Evolutionary conservation across 2,113 vertebrate genomes (phyloP).

Genomic region (Egretta garzetta): DNA sequence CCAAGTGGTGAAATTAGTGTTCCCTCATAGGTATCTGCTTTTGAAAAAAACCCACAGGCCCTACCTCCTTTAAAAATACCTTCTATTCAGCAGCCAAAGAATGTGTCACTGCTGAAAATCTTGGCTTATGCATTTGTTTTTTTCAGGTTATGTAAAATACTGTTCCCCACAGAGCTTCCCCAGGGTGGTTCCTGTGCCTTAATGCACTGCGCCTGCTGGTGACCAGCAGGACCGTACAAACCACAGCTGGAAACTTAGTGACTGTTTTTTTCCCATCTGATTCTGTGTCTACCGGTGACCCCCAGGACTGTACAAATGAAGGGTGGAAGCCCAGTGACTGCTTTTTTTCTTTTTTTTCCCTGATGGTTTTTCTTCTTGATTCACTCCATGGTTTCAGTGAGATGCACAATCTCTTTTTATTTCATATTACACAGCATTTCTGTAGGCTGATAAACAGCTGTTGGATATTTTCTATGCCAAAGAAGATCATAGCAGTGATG

Average conservation of each 20-base stretch:
- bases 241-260: not conserved
- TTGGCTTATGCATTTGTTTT: not conserved
- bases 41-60: not conserved
- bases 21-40: not conserved
- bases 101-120: conserved; percentile 21
- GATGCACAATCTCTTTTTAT: conserved; percentile 3
- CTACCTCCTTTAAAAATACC: not conserved
- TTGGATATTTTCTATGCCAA: conserved; percentile 50
- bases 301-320: not conserved
- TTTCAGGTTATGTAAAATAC: conserved; percentile 22
- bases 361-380: not conserved
- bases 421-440: conserved; percentile 55
- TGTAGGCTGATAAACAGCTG: conserved; percentile 61
- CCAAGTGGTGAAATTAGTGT: not conserved
- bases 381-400: not conserved
- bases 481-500: conserved; percentile 18
- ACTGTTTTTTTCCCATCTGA: not conserved
- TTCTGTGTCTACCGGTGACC: not conserved
- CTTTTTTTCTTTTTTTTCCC: not conserved
- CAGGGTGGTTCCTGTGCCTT: not conserved
- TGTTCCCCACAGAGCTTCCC: not conserved
- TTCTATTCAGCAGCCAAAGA: not conserved
- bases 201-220: not conserved
- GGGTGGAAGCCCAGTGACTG: not conserved
- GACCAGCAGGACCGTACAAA: not conserved